These are phyloP conservation scores for Calliphora vicina DNA, from an alignment of 1,140 invertebrate genomes.

Conservation along the genomic window DNA sequence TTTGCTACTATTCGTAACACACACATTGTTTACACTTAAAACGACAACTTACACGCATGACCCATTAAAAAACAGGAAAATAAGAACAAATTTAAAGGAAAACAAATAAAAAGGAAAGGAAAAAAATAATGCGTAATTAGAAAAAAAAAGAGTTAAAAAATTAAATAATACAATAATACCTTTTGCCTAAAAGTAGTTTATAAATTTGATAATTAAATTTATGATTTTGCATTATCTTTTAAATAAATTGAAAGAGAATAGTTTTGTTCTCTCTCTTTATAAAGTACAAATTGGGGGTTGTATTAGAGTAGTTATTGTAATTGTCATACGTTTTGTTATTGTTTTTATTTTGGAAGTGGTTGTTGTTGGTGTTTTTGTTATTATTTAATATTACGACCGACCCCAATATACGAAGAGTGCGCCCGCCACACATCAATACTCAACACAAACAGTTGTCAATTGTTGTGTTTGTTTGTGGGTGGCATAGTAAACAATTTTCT, in stretches of 20 bases:
- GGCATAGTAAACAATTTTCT: not conserved
- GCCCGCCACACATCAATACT: not conserved
- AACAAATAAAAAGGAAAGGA: not conserved
- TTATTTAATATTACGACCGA: slow-evolving; percentile 6
- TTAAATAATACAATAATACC: not conserved
- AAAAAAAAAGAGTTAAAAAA: not conserved
- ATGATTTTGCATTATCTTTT: too few relatives aligned
- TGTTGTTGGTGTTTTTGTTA: not conserved
- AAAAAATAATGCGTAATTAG: not conserved
- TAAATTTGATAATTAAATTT: not conserved
- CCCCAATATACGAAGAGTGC: not conserved
- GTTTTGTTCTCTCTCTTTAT: not conserved
- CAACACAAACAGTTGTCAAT: not conserved
- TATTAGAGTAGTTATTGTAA: not conserved
- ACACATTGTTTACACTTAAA: not conserved
- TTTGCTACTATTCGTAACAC: not conserved
- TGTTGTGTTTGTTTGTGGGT: not conserved
- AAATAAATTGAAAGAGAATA: not conserved
- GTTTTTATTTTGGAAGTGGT: not conserved
- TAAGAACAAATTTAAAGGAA: not conserved
- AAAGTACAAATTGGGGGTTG: not conserved
- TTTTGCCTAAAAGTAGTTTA: not conserved
- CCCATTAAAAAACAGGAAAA: not conserved
- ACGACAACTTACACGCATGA: not conserved
- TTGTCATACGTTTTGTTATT: not conserved